These are phyloP conservation scores for Okapia johnstoni DNA, from an alignment of 2,113 vertebrate species.

Conservation along the genomic window DNA sequence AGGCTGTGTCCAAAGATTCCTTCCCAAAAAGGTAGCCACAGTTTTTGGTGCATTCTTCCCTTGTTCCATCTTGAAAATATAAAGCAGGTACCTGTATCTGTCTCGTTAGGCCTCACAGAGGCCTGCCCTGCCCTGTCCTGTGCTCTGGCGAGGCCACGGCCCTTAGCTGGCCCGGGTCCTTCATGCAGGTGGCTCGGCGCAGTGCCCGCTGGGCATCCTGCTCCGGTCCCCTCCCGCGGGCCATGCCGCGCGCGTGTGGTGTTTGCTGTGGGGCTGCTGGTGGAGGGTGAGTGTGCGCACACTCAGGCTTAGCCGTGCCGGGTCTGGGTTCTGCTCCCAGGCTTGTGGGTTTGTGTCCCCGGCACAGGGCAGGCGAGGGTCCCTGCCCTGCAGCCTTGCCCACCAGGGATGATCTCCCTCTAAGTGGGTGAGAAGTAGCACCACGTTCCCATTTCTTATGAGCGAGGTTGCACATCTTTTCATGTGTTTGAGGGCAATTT, in stretches of 20 bases:
- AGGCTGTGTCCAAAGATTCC: fast-evolving
- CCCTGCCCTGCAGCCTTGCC: fast-evolving
- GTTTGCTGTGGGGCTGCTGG: too few relatives aligned
- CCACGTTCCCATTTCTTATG: fast-evolving
- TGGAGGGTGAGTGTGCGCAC: fast-evolving
- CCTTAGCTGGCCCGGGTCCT: background rate
- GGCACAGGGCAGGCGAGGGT: fast-evolving
- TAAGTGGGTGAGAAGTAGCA: background rate
- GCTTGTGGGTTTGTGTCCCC: fast-evolving
- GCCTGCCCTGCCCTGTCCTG: fast-evolving
- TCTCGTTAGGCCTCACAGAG: fast-evolving
- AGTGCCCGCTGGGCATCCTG: fast-evolving
- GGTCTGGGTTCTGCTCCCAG: background rate
- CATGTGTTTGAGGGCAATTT: background rate
- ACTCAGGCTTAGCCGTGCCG: fast-evolving
- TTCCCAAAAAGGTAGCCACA: background rate
- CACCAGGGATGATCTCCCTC: fast-evolving
- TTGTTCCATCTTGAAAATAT: background rate
- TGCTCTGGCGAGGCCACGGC: fast-evolving
- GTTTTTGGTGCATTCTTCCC: constrained; percentile 19
- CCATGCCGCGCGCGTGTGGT: fast-evolving
- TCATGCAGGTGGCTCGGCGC: fast-evolving
- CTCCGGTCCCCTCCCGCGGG: fast-evolving
- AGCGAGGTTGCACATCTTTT: background rate
- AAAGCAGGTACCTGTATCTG: fast-evolving